phyloP scores from a whole-genome alignment of 2,888 invertebrate genomes.

The Zhuqinia jingwanae region DNA sequence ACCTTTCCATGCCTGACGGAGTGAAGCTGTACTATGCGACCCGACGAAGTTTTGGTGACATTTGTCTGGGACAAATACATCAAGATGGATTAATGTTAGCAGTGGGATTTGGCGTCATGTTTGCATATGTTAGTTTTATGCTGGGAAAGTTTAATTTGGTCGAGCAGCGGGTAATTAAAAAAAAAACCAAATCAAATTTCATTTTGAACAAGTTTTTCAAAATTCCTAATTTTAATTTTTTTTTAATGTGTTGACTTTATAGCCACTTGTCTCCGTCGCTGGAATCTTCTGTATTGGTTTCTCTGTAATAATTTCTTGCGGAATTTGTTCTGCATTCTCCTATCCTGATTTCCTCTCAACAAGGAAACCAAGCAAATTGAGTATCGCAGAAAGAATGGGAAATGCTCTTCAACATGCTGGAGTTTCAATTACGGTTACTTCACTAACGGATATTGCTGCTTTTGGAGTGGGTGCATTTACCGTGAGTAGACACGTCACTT shows the following conservation, averaged over 20 bases:
- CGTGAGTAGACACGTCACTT: conserved; percentile 81
- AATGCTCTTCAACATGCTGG: conserved; percentile 89
- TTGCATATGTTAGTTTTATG: conserved; percentile 87
- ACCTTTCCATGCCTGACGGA: conserved; percentile 79
- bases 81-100: conserved; percentile 87
- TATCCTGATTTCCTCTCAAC: conserved; percentile 52
- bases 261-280: conserved; percentile 86
- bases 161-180: conserved; percentile 85
- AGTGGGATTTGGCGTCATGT: conserved; percentile 87
- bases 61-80: conserved; percentile 87
- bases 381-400: conserved; percentile 86
- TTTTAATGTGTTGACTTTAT: background rate
- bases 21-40: conserved; percentile 84
- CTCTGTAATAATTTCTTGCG: conserved; percentile 87
- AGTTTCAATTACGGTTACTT: conserved; percentile 91
- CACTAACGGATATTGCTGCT: conserved; percentile 90
- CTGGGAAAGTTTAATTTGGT: conserved; percentile 88
- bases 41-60: conserved; percentile 88
- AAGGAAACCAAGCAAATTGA: conserved; percentile 80
- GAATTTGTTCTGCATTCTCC: conserved; percentile 87
- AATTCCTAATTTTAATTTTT: background rate
- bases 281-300: conserved; percentile 88
- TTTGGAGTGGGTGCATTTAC: conserved; percentile 90
- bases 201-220: too few relatives aligned
- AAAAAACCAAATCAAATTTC: too few relatives aligned